A percentile compares a stretch with the other conserved stretches of the same genome.
These are phyloP conservation scores for Bovichtus variegatus DNA, from an alignment of 2,797 vertebrate species.

Conservation along the genomic window DNA sequence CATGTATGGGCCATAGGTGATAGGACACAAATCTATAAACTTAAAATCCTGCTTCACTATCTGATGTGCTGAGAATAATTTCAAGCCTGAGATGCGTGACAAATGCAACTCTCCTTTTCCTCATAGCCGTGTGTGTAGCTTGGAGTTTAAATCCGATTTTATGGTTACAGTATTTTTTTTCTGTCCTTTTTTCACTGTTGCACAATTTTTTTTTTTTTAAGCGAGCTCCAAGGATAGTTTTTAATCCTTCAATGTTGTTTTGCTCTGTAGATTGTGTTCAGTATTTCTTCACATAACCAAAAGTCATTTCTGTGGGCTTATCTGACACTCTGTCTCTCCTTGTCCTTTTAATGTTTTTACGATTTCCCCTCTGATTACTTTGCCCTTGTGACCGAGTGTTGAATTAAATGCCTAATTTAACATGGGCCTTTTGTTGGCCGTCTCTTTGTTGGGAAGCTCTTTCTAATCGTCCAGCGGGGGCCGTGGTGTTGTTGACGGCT, in stretches of 20 bases:
- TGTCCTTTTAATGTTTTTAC: conserved; percentile 68
- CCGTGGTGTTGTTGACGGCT: conserved; percentile 70
- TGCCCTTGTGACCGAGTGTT: conserved; percentile 83
- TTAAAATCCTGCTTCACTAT: conserved; percentile 9
- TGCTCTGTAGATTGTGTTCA: not conserved
- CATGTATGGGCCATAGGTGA: not conserved
- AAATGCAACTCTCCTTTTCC: conserved; percentile 5
- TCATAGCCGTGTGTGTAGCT: conserved; percentile 14
- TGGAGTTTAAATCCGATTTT: not conserved
- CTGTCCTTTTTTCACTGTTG: not conserved
- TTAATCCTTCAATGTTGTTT: not conserved
- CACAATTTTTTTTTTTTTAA: not conserved
- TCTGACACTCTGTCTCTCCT: conserved; percentile 31
- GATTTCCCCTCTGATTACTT: conserved; percentile 79
- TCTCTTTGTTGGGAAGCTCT: conserved; percentile 77
- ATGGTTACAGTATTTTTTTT: not conserved
- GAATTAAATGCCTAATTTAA: conserved; percentile 89
- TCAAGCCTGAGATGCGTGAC: conserved; percentile 9
- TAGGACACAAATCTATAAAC: conserved; percentile 2
- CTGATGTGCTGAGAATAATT: conserved; percentile 23
- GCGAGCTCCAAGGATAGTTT: not conserved
- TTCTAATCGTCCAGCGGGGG: conserved; percentile 79
- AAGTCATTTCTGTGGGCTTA: conserved; percentile 33
- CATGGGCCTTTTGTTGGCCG: conserved; percentile 81
- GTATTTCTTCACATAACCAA: conserved; percentile 2